A percentile compares a stretch with the other conserved stretches of the same genome.
phyloP scores from a whole-genome alignment of 2,797 vertebrate genomes.

The Pangasius macronema region DNA sequence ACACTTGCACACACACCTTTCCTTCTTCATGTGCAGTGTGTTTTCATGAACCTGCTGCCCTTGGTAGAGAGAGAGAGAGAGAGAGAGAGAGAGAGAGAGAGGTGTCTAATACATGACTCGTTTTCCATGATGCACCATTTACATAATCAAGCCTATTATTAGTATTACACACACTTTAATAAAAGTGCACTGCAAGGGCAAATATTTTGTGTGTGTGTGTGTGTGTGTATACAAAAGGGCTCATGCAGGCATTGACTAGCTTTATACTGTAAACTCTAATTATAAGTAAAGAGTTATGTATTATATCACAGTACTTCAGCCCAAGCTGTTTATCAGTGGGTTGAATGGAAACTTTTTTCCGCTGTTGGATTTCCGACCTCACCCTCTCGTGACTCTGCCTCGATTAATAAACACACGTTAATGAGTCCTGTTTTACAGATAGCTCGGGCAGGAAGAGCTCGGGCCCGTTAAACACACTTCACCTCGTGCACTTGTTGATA shows the following conservation, averaged over 20 bases:
- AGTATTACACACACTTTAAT: too few species aligned
- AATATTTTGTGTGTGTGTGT: too few species aligned
- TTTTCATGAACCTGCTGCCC: not conserved
- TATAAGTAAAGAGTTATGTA: not conserved
- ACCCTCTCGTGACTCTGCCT: constrained; percentile 30
- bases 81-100: too few species aligned
- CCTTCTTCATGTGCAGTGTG: not conserved
- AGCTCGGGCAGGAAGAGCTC: constrained; percentile 41
- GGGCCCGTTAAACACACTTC: constrained; percentile 48
- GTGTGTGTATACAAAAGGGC: too few species aligned
- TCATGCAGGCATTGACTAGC: not conserved
- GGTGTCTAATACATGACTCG: too few species aligned
- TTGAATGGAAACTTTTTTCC: constrained; percentile 13
- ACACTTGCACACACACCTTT: not conserved
- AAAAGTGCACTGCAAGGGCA: too few species aligned
- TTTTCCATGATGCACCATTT: too few species aligned
- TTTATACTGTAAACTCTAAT: not conserved
- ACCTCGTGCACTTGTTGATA: constrained; percentile 27
- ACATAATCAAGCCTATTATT: too few species aligned
- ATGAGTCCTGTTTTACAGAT: constrained; percentile 52
- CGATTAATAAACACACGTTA: constrained; percentile 55
- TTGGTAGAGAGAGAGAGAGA: too few species aligned
- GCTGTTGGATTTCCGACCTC: not conserved
- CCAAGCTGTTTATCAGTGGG: not conserved
- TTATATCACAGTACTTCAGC: not conserved